These are phyloP conservation scores for Drosophila sp. DNA, from an alignment of 1,140 invertebrate species.

Conservation along the genomic window DNA sequence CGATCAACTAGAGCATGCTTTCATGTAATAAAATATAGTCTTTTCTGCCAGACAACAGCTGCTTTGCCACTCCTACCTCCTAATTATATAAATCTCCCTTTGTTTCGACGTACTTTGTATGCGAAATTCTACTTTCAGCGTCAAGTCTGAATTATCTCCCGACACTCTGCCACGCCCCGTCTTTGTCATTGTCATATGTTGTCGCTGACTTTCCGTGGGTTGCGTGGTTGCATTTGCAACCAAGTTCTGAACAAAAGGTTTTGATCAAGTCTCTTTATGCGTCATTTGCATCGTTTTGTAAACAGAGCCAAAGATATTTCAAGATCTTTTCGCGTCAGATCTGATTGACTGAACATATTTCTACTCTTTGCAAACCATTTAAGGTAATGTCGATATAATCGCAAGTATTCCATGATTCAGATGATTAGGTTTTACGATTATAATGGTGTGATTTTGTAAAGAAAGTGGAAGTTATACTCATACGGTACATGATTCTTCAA, in stretches of 20 bases:
- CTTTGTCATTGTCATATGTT: constrained; percentile 18
- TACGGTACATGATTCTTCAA: neutral
- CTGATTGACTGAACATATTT: constrained; percentile 8
- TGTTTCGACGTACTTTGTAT: constrained; percentile 14
- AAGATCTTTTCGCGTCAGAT: neutral
- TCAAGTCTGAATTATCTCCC: constrained; percentile 22
- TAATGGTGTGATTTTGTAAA: neutral
- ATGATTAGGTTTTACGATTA: neutral
- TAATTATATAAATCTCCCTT: constrained; percentile 24
- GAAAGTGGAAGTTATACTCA: constrained; percentile 1
- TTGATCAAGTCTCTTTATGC: constrained; percentile 19
- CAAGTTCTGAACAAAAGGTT: constrained; percentile 16
- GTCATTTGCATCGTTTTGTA: constrained; percentile 11
- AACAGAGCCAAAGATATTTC: constrained; percentile 5
- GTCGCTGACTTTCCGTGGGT: constrained; percentile 16
- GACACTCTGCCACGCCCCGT: constrained; percentile 8
- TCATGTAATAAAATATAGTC: constrained; percentile 13
- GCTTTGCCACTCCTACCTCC: constrained; percentile 14
- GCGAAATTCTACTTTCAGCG: constrained; percentile 21
- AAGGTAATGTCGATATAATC: neutral
- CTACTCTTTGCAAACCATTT: neutral
- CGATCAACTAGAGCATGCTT: neutral
- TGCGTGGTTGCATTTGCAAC: constrained; percentile 11
- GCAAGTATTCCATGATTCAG: neutral
- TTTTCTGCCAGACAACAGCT: constrained; percentile 17